These are phyloP conservation scores for Paralinhomoeus sp. DNA, from an alignment of 2,888 invertebrate species.

Conservation along the genomic window DNA sequence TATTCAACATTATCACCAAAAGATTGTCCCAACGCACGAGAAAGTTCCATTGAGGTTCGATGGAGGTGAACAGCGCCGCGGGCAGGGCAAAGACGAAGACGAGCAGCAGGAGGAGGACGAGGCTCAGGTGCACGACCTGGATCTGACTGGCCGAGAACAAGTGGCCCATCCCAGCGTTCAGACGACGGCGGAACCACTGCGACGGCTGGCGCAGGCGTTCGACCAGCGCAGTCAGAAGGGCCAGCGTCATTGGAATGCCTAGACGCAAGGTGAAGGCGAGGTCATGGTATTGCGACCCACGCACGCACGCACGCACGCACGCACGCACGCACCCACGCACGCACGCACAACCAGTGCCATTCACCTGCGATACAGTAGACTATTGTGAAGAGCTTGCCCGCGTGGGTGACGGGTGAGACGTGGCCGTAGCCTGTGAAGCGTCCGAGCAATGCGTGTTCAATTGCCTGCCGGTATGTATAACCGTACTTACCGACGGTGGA, in stretches of 20 bases:
- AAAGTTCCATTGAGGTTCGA: constrained; percentile 49
- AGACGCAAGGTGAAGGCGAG: constrained; percentile 26
- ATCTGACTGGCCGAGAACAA: constrained; percentile 33
- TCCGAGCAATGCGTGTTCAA: background rate
- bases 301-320: no score
- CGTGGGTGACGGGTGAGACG: constrained; percentile 58
- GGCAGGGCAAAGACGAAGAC: constrained; percentile 50
- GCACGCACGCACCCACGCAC: no score
- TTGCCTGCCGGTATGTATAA: background rate
- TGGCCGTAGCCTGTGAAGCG: constrained; percentile 53
- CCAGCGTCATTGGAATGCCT: constrained; percentile 58
- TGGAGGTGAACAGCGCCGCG: constrained; percentile 44
- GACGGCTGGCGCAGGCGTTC: constrained; percentile 49
- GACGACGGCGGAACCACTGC: constrained; percentile 42
- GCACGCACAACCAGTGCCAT: no score
- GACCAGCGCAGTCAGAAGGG: constrained; percentile 55
- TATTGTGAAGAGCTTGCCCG: constrained; percentile 67
- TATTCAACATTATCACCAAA: no score
- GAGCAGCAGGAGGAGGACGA: constrained; percentile 35
- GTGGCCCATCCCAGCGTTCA: constrained; percentile 47
- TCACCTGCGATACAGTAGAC: constrained; percentile 47
- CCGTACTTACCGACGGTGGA: constrained; percentile 51
- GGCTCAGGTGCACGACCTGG: constrained; percentile 45
- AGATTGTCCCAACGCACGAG: constrained; percentile 29
- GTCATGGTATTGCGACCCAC: no score